Evolutionary conservation across 2,797 vertebrate species (phyloP).

Genomic region (Chiroxiphia lanceolata): DNA sequence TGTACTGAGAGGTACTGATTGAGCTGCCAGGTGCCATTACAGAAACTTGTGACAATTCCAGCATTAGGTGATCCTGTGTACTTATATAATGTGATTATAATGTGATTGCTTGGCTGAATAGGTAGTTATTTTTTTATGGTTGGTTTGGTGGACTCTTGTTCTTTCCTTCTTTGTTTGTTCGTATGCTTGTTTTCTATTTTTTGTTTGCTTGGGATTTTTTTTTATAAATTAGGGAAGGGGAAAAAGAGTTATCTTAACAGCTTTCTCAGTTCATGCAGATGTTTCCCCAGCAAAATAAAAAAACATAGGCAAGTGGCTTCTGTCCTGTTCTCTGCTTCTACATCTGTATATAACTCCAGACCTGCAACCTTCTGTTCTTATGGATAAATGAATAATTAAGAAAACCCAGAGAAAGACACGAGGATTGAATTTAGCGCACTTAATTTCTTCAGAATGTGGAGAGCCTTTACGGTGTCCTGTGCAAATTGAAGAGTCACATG

Average conservation of each 20-base stretch:
- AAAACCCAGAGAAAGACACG: not conserved
- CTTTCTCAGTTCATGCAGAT: not conserved
- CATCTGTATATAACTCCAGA: constrained; percentile 32
- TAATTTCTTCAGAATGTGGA: constrained; percentile 62
- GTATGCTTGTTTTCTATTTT: not conserved
- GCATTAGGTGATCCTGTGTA: not conserved
- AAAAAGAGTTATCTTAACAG: not conserved
- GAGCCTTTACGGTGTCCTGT: constrained; percentile 29
- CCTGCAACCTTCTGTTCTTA: constrained; percentile 37
- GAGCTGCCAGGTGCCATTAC: constrained; percentile 18
- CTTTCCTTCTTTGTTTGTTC: no score
- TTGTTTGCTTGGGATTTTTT: not conserved
- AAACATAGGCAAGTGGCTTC: not conserved
- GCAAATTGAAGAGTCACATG: constrained; percentile 58
- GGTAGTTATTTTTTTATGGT: not conserved
- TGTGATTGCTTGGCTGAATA: not conserved
- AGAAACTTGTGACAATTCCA: not conserved
- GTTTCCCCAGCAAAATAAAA: not conserved
- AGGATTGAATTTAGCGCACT: constrained; percentile 58
- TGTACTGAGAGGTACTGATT: constrained; percentile 13
- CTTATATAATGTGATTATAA: not conserved
- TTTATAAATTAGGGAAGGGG: not conserved
- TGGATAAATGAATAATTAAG: constrained; percentile 67
- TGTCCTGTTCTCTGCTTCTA: not conserved
- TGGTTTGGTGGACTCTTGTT: not conserved